These are phyloP conservation scores for Halictus ligatus DNA, from an alignment of 2,888 invertebrate genomes.

Conservation along the genomic window DNA sequence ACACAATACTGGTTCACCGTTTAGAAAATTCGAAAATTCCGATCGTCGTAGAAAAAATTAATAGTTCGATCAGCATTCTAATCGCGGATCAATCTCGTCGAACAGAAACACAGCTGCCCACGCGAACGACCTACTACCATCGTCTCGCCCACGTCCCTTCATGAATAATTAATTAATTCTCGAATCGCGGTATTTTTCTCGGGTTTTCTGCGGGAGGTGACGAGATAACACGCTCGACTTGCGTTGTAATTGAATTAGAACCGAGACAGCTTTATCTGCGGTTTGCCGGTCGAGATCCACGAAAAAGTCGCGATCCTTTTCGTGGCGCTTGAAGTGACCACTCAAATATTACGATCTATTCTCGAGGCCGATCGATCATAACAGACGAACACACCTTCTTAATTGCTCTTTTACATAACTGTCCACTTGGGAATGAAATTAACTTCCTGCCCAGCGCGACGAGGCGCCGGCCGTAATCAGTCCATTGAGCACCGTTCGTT, in stretches of 20 bases:
- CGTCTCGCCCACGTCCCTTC: constrained; percentile 69
- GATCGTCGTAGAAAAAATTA: constrained; percentile 17
- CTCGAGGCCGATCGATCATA: constrained; percentile 19
- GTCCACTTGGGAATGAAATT: constrained; percentile 52
- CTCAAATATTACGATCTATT: background rate
- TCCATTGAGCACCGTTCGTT: constrained; percentile 31
- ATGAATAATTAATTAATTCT: constrained; percentile 76
- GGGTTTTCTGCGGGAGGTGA: constrained; percentile 34
- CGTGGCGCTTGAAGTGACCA: background rate
- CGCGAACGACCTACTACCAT: constrained; percentile 70
- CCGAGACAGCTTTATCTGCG: constrained; percentile 2
- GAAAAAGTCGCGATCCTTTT: background rate
- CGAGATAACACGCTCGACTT: constrained; percentile 16
- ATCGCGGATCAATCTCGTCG: constrained; percentile 66
- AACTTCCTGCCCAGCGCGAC: constrained; percentile 55
- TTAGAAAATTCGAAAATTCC: background rate
- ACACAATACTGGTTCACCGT: background rate
- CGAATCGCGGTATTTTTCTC: constrained; percentile 67
- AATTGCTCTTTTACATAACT: constrained; percentile 63
- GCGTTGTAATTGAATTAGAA: constrained; percentile 32
- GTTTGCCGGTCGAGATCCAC: background rate
- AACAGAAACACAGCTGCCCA: constrained; percentile 63
- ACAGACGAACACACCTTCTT: constrained; percentile 43
- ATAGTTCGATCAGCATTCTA: constrained; percentile 42
- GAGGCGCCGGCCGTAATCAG: constrained; percentile 51